Evolutionary conservation across 2,888 invertebrate species (phyloP).

Genomic region (Petrophora chlorosata): DNA sequence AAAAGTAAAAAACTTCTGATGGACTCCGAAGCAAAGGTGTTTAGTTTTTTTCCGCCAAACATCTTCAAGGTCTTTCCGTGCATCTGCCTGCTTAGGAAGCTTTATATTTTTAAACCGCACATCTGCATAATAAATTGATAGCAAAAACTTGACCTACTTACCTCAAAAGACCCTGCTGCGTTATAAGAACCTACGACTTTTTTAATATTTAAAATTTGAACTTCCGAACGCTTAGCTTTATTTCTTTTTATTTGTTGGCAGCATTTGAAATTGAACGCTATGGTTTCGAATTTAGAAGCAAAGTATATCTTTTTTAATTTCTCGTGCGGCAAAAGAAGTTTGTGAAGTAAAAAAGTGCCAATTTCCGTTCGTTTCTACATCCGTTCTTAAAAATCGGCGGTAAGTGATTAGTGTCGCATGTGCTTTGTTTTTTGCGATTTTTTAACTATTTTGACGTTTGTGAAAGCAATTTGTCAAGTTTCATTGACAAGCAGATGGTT

Average conservation of each 20-base stretch:
- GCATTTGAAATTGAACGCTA: slow-evolving; percentile 38
- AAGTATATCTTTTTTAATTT: slow-evolving; percentile 6
- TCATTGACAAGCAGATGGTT: slow-evolving; percentile 67
- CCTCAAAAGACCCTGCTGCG: no score
- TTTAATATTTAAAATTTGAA: slow-evolving; percentile 36
- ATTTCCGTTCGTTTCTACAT: slow-evolving; percentile 78
- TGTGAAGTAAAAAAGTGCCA: slow-evolving; percentile 73
- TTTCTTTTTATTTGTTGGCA: slow-evolving; percentile 7
- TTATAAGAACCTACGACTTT: slow-evolving; percentile 38
- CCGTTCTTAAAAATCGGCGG: slow-evolving; percentile 79
- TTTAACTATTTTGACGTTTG: slow-evolving; percentile 63
- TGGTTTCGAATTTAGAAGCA: slow-evolving; percentile 26
- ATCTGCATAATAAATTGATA: slow-evolving; percentile 82
- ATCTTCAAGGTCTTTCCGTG: slow-evolving; percentile 71
- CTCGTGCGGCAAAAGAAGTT: slow-evolving; percentile 27
- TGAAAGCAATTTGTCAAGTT: slow-evolving; percentile 69
- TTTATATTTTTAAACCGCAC: slow-evolving; percentile 60
- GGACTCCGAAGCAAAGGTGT: slow-evolving; percentile 68
- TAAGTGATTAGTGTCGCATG: slow-evolving; percentile 75
- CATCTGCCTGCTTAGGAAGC: slow-evolving; percentile 75
- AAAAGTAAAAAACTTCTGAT: slow-evolving; percentile 54
- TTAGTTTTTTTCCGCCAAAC: slow-evolving; percentile 63
- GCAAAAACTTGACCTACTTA: slow-evolving; percentile 78
- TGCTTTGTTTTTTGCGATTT: slow-evolving; percentile 69
- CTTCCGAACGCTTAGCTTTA: slow-evolving; percentile 17